Conservation (phyloP, 2,113 vertebrate genomes). For the Hippocampus zosterae region DNA sequence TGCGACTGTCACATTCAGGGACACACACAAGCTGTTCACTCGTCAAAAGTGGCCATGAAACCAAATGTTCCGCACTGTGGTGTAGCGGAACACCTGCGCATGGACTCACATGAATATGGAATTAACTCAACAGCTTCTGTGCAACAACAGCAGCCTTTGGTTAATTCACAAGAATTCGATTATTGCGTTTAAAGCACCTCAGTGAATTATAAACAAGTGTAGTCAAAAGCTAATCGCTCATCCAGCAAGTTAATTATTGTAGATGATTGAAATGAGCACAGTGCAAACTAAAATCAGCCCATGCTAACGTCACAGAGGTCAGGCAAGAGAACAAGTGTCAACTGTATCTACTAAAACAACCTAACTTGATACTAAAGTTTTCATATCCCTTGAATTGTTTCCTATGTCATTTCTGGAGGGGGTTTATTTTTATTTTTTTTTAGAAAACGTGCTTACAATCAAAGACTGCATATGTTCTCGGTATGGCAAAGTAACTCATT, state of each 20-base stretch:
- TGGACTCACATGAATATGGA: conserved; percentile 1
- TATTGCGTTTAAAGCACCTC: not conserved
- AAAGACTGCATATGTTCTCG: not conserved
- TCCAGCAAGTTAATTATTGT: not conserved
- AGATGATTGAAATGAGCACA: not conserved
- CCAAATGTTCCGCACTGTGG: not conserved
- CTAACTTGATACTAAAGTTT: too few relatives aligned
- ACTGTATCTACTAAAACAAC: not conserved
- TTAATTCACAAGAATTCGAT: not conserved
- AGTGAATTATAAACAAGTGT: not conserved
- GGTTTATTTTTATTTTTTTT: too few relatives aligned
- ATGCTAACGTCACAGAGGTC: not conserved
- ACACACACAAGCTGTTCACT: not conserved
- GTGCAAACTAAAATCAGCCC: not conserved
- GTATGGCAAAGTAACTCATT: not conserved
- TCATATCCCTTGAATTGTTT: too few relatives aligned
- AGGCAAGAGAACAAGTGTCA: not conserved
- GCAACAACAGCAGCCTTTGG: not conserved
- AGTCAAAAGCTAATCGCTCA: conserved; percentile 2
- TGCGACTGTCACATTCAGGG: not conserved
- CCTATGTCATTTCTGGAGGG: too few relatives aligned
- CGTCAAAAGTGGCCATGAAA: not conserved
- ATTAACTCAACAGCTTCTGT: not conserved
- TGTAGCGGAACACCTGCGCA: not conserved
- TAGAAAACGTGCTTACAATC: too few relatives aligned